These are phyloP conservation scores for Rhea pennata DNA, from an alignment of 2,113 vertebrate genomes.

Conservation along the genomic window DNA sequence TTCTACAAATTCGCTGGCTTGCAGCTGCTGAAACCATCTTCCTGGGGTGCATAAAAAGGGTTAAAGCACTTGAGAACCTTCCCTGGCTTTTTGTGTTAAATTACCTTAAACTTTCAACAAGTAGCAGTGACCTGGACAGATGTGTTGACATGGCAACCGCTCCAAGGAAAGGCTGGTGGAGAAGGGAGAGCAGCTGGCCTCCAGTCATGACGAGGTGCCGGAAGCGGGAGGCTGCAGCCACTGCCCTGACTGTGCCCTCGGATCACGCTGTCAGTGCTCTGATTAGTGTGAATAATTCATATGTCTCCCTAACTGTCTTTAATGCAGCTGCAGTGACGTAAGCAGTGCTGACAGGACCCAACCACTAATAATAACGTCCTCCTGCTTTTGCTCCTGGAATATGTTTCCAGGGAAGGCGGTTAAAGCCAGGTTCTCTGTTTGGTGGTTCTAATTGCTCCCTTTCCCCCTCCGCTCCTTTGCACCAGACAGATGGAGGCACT, in stretches of 20 bases:
- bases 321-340: neutral
- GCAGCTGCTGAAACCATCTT: neutral
- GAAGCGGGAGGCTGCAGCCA: neutral
- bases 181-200: neutral
- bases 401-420: neutral
- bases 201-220: neutral
- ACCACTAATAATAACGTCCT: neutral
- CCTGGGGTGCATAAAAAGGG: neutral
- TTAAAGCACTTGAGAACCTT: neutral
- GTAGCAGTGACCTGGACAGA: neutral
- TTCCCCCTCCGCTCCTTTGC: neutral
- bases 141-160: neutral
- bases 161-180: neutral
- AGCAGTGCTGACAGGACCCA: neutral
- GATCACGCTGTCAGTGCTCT: neutral
- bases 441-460: neutral
- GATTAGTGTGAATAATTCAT: constrained; percentile 22
- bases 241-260: constrained; percentile 8
- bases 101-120: neutral
- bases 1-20: neutral
- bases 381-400: neutral
- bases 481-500: rapidly evolving
- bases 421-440: rapidly evolving
- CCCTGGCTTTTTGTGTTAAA: neutral
- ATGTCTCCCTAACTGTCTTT: neutral